Evolutionary conservation across 2,888 invertebrate genomes (phyloP).

Genomic region (Leucophenga maculata): DNA sequence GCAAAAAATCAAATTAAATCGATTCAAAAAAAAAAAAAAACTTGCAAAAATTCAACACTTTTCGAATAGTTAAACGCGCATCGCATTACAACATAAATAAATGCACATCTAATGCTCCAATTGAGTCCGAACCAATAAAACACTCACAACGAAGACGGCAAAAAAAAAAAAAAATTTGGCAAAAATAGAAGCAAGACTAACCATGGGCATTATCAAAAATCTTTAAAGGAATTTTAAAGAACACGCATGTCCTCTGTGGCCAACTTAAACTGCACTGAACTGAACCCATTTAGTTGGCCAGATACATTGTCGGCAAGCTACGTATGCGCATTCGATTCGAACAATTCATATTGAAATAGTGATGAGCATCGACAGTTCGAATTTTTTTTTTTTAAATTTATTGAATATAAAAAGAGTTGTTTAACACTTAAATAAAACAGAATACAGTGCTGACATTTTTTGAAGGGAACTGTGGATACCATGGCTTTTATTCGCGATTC

Average conservation of each 20-base stretch:
- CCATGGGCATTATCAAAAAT: background rate
- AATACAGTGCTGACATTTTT: too few relatives aligned
- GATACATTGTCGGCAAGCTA: background rate
- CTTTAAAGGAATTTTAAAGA: slow-evolving; percentile 23
- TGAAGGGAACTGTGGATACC: too few relatives aligned
- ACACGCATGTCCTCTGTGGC: slow-evolving; percentile 7
- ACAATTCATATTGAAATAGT: too few relatives aligned
- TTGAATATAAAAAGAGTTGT: too few relatives aligned
- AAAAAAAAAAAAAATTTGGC: too few relatives aligned
- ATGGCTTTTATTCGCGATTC: too few relatives aligned
- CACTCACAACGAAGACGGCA: too few relatives aligned
- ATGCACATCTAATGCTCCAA: background rate
- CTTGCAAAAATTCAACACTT: background rate
- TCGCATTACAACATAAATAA: slow-evolving; percentile 10
- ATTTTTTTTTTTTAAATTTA: too few relatives aligned
- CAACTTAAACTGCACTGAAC: background rate
- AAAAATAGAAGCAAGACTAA: too few relatives aligned
- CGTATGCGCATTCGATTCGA: background rate
- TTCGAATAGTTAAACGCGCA: slow-evolving; percentile 12
- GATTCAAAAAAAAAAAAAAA: slow-evolving; percentile 4
- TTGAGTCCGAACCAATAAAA: too few relatives aligned
- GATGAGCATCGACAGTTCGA: too few relatives aligned
- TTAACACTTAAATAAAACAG: too few relatives aligned
- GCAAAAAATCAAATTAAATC: background rate
- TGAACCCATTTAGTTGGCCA: background rate